Conservation (phyloP, 1,140 invertebrate species). For the Trigoniulus corallinus region DNA sequence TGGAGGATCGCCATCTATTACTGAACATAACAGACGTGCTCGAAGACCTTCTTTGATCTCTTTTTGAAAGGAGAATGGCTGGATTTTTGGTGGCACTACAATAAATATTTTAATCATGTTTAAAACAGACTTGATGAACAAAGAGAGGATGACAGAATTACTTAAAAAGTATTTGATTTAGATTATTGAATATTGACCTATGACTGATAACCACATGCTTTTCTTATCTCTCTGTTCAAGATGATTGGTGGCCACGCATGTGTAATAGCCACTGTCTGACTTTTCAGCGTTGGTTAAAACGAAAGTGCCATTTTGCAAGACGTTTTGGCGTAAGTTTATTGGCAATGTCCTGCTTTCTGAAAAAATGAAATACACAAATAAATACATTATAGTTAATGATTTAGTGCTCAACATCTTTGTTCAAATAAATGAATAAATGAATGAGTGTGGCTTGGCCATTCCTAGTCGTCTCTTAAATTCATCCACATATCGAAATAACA, state of each 20-base stretch:
- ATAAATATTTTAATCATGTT: not conserved
- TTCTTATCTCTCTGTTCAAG: conserved; percentile 30
- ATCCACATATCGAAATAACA: too few species aligned
- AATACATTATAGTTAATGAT: too few species aligned
- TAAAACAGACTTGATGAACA: not conserved
- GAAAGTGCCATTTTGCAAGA: conserved; percentile 52
- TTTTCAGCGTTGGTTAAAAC: conserved; percentile 36
- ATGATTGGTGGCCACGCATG: conserved; percentile 29
- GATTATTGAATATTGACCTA: conserved; percentile 24
- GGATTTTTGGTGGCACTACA: conserved; percentile 31
- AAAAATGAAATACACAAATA: too few species aligned
- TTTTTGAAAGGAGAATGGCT: conserved; percentile 25
- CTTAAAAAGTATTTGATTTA: not conserved
- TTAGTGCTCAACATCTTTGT: too few species aligned
- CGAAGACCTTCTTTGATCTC: conserved; percentile 26
- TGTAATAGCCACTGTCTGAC: conserved; percentile 32
- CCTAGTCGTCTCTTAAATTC: too few species aligned
- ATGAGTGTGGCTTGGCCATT: too few species aligned
- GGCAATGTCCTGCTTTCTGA: too few species aligned
- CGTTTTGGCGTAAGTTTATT: conserved; percentile 24
- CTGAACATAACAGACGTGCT: conserved; percentile 63
- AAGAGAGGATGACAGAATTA: not conserved
- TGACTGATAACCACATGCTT: conserved; percentile 28
- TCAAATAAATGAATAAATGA: too few species aligned
- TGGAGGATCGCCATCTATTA: conserved; percentile 85